phyloP scores from a whole-genome alignment of 2,888 invertebrate genomes.

The Euplagia quadripunctaria region DNA sequence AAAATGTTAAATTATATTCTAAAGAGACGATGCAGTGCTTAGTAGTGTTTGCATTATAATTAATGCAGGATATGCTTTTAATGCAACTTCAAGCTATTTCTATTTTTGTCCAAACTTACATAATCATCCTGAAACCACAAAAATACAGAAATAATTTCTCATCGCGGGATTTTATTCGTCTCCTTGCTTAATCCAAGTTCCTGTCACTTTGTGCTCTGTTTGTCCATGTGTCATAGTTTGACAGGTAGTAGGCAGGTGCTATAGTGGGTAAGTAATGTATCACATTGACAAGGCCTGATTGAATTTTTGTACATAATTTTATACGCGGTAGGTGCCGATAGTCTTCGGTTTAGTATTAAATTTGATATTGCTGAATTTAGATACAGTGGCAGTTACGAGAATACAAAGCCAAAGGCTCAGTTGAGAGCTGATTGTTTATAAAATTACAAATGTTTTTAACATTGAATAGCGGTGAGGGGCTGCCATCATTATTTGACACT shows the following conservation, averaged over 20 bases:
- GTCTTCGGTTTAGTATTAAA: not conserved
- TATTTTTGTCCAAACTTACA: not conserved
- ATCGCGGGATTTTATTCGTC: conserved; percentile 6
- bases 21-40: too few relatives aligned
- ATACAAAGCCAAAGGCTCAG: not conserved
- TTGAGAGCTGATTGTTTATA: not conserved
- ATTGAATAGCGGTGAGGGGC: too few relatives aligned
- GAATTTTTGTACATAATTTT: conserved; percentile 9
- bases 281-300: conserved; percentile 47
- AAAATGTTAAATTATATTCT: too few relatives aligned
- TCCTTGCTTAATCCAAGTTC: conserved; percentile 6
- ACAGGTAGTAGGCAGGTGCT: conserved; percentile 44
- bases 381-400: not conserved
- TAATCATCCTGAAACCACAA: not conserved
- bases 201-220: conserved; percentile 5
- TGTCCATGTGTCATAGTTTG: conserved; percentile 15
- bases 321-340: not conserved
- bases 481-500: too few relatives aligned
- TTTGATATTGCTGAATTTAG: not conserved
- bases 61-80: not conserved
- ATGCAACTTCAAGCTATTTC: not conserved
- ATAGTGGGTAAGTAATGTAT: conserved; percentile 34
- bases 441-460: not conserved
- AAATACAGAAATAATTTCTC: conserved; percentile 12
- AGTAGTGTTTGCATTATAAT: too few relatives aligned